Evolutionary conservation across 2,888 invertebrate species (phyloP).

Genomic region (Lithophane semibrunnea): DNA sequence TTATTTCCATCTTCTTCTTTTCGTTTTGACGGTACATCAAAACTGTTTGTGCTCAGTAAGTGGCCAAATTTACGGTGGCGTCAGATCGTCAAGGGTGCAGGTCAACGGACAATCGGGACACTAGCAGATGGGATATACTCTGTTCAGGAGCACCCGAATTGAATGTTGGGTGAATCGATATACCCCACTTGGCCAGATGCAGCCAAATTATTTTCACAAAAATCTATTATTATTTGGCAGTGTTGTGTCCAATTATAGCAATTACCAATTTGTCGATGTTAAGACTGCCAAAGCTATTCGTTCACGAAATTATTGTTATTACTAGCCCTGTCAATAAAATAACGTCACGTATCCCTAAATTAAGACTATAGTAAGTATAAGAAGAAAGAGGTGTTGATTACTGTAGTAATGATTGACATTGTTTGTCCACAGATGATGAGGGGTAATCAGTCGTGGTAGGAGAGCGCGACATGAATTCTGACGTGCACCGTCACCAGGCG

Average conservation of each 20-base stretch:
- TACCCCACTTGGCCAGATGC: too few relatives aligned
- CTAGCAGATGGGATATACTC: too few relatives aligned
- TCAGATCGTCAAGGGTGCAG: too few relatives aligned
- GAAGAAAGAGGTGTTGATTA: not conserved
- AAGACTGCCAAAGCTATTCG: not conserved
- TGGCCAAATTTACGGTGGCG: too few relatives aligned
- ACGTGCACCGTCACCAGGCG: conserved; percentile 89
- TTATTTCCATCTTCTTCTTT: not conserved
- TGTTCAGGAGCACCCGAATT: too few relatives aligned
- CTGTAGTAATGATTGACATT: conserved; percentile 23
- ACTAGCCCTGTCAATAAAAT: not conserved
- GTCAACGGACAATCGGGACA: too few relatives aligned
- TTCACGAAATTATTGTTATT: not conserved
- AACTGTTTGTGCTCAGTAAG: too few relatives aligned
- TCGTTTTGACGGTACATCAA: too few relatives aligned
- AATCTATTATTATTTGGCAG: not conserved
- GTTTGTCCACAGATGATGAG: conserved; percentile 86
- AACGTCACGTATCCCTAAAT: not conserved
- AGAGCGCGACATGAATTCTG: conserved; percentile 88
- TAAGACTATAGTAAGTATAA: too few relatives aligned
- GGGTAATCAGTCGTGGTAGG: conserved; percentile 83
- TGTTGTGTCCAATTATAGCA: not conserved
- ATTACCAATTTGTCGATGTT: not conserved
- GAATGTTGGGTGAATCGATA: too few relatives aligned
- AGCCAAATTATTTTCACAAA: not conserved